These are phyloP conservation scores for Pandemis heparana DNA, from an alignment of 2,888 invertebrate genomes.

Conservation along the genomic window DNA sequence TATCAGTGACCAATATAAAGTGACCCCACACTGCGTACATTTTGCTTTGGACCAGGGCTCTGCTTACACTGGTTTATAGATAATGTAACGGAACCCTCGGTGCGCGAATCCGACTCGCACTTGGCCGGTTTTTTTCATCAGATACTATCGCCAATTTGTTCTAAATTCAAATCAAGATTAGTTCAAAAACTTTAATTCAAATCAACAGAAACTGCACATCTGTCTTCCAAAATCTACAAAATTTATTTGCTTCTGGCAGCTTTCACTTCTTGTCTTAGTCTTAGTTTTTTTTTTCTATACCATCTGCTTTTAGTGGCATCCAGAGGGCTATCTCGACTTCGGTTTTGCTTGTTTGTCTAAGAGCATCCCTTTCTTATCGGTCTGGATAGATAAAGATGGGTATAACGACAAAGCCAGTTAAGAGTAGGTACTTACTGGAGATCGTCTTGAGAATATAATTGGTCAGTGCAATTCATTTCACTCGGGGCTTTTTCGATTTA, in stretches of 20 bases:
- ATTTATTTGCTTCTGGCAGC: background rate
- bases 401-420: background rate
- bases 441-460: constrained; percentile 1
- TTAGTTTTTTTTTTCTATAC: background rate
- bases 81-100: too few relatives aligned
- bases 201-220: background rate
- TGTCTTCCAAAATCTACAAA: background rate
- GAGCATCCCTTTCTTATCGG: background rate
- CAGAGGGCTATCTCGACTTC: background rate
- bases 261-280: background rate
- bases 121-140: too few relatives aligned
- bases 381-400: background rate
- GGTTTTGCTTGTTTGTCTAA: background rate
- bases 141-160: background rate
- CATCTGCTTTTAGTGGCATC: constrained; percentile 2
- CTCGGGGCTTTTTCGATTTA: background rate
- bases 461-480: background rate
- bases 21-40: too few relatives aligned
- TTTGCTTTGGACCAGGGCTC: too few relatives aligned
- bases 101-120: too few relatives aligned
- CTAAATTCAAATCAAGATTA: background rate
- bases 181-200: background rate
- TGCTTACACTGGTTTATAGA: too few relatives aligned
- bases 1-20: too few relatives aligned
- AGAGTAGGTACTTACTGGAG: background rate